phyloP scores from a whole-genome alignment of 2,888 invertebrate species.

The Orthosia cruda region DNA sequence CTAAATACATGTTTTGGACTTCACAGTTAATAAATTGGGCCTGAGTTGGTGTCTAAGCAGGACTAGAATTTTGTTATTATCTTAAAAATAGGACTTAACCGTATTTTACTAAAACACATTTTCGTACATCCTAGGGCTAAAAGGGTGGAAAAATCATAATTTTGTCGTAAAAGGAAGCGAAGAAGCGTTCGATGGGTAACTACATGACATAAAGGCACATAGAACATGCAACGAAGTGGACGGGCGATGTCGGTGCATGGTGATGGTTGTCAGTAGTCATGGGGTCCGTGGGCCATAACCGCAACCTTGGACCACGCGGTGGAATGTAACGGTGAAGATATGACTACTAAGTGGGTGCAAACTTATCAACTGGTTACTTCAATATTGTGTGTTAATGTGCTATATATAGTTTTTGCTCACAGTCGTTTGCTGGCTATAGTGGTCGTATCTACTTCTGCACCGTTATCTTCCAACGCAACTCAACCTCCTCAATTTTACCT shows the following conservation, averaged over 20 bases:
- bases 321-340: slow-evolving; percentile 56
- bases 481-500: slow-evolving; percentile 91
- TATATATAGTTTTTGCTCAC: not conserved
- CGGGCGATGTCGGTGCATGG: slow-evolving; percentile 86
- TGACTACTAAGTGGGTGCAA: slow-evolving; percentile 17
- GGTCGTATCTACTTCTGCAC: slow-evolving; percentile 36
- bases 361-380: not conserved
- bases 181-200: slow-evolving; percentile 85
- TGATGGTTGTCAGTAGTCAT: slow-evolving; percentile 90
- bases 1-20: slow-evolving; percentile 33
- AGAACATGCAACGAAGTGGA: slow-evolving; percentile 77
- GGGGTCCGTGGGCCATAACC: slow-evolving; percentile 67
- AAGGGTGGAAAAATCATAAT: slow-evolving; percentile 70
- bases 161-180: slow-evolving; percentile 82
- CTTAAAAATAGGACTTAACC: slow-evolving; percentile 53
- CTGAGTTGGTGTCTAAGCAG: slow-evolving; percentile 8
- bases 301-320: slow-evolving; percentile 57
- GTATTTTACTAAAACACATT: slow-evolving; percentile 40
- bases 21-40: not conserved
- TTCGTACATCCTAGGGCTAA: slow-evolving; percentile 73
- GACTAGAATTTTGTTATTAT: slow-evolving; percentile 1
- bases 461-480: slow-evolving; percentile 49
- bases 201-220: slow-evolving; percentile 85
- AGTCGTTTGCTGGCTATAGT: not conserved
- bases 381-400: not conserved